Conservation (phyloP, 1,140 invertebrate species). For the Penaeus japonicus region DNA sequence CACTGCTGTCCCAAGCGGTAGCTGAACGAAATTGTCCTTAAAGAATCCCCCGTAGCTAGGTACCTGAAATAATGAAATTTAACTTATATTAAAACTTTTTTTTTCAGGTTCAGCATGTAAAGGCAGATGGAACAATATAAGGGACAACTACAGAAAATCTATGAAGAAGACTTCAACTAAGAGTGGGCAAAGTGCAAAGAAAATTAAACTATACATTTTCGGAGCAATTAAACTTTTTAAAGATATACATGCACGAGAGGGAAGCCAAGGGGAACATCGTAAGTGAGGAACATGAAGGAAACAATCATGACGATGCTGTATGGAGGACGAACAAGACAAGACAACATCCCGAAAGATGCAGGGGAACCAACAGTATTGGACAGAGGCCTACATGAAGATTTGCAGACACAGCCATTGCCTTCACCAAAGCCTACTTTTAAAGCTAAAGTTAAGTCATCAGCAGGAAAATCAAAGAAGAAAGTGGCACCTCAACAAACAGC, state of each 20-base stretch:
- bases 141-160: background rate
- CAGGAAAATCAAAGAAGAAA: constrained; percentile 14
- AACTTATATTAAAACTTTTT: background rate
- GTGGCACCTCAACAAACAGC: constrained; percentile 14
- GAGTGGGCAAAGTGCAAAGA: background rate
- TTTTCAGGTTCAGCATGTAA: no score
- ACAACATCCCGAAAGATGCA: background rate
- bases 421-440: constrained; percentile 9
- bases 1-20: constrained; percentile 15
- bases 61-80: constrained; percentile 18
- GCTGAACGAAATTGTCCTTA: constrained; percentile 22
- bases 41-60: constrained; percentile 28
- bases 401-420: background rate
- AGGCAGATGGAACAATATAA: no score
- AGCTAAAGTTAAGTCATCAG: background rate
- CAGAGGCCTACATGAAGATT: constrained; percentile 29
- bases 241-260: constrained; percentile 13
- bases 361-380: background rate
- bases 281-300: background rate
- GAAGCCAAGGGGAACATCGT: background rate
- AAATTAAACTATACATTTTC: constrained; percentile 36
- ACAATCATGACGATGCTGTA: constrained; percentile 24
- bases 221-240: constrained; percentile 23
- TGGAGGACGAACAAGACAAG: background rate
- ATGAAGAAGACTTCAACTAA: constrained; percentile 19